A percentile compares a stretch with the other conserved stretches of the same genome.
phyloP scores from a whole-genome alignment of 2,113 vertebrate species.

The Grammatotria lemairii region DNA sequence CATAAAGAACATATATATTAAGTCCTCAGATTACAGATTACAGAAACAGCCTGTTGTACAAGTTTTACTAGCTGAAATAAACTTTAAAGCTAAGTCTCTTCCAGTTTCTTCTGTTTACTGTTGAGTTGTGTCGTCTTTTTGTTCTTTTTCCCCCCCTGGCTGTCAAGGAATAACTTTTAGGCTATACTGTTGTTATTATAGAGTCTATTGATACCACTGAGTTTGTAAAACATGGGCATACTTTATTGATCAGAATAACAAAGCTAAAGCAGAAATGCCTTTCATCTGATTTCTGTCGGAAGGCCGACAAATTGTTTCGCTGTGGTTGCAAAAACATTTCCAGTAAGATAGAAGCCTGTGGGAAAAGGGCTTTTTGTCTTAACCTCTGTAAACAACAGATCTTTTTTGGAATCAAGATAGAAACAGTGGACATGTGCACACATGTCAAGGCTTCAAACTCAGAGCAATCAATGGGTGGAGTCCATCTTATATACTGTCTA shows the following conservation, averaged over 20 bases:
- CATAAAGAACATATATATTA: background rate
- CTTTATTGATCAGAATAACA: background rate
- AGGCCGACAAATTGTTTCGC: background rate
- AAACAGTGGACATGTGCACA: background rate
- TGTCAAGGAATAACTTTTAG: background rate
- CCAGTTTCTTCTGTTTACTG: background rate
- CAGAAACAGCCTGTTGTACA: background rate
- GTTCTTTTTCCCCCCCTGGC: accelerated
- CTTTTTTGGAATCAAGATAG: background rate
- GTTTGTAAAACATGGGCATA: background rate
- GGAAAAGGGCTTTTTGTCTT: background rate
- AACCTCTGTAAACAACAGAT: background rate
- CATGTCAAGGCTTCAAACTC: background rate
- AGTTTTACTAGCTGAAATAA: background rate
- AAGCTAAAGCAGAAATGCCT: background rate
- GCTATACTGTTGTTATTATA: background rate
- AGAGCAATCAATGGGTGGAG: background rate
- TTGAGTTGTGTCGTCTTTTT: background rate
- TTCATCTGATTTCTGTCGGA: background rate
- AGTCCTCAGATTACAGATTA: no score
- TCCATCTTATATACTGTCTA: background rate
- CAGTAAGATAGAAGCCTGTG: background rate
- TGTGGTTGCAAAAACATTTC: background rate
- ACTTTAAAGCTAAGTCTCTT: background rate
- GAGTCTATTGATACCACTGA: background rate